These are phyloP conservation scores for Heliconius eleuchia DNA, from an alignment of 1,140 invertebrate species.

Conservation along the genomic window DNA sequence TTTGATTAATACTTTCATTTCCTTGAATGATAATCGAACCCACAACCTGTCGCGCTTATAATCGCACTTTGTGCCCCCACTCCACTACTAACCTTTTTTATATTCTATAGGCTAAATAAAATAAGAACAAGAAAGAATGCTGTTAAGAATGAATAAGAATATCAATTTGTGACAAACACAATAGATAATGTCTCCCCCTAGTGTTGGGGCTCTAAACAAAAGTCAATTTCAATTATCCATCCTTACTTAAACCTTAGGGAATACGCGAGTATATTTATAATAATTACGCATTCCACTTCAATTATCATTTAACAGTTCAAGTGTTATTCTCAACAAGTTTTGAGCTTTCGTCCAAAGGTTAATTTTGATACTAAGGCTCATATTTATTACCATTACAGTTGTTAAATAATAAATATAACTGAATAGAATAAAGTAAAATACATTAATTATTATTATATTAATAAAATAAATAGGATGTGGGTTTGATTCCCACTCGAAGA, in stretches of 20 bases:
- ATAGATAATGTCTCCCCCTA: constrained; percentile 1
- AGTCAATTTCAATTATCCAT: constrained; percentile 32
- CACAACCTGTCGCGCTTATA: too few relatives aligned
- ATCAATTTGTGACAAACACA: background rate
- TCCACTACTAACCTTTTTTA: too few relatives aligned
- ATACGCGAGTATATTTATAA: constrained; percentile 21
- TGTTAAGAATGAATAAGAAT: background rate
- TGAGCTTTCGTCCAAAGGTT: background rate
- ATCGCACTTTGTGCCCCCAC: too few relatives aligned
- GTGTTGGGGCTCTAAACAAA: constrained; percentile 25
- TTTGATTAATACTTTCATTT: too few relatives aligned
- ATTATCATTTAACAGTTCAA: constrained; percentile 20
- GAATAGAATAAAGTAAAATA: too few relatives aligned
- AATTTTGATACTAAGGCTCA: background rate
- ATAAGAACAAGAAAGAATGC: background rate
- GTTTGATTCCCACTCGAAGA: too few relatives aligned
- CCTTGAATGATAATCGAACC: too few relatives aligned
- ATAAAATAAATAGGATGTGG: too few relatives aligned
- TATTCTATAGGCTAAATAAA: background rate
- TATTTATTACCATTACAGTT: background rate
- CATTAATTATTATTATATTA: too few relatives aligned
- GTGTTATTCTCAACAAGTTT: background rate
- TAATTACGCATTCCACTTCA: constrained; percentile 25
- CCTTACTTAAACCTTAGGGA: constrained; percentile 25
- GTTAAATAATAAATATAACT: background rate